Percentiles rank a stretch among this genome's conserved stretches.
phyloP scores from a whole-genome alignment of 2,888 invertebrate genomes.

The Harmothoe impar region DNA sequence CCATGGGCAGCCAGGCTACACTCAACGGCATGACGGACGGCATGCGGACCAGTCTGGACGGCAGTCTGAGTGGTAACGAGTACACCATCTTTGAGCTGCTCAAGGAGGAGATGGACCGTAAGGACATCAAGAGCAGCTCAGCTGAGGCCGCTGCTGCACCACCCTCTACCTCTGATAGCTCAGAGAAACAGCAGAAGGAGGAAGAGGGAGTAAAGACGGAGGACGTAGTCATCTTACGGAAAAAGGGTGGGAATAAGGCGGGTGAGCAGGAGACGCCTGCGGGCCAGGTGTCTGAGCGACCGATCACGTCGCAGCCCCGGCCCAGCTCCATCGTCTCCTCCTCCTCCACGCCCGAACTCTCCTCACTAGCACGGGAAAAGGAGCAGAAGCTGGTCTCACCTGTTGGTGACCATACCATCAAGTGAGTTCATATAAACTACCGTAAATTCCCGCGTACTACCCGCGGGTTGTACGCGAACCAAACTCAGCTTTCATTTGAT shows the following conservation, averaged over 20 bases:
- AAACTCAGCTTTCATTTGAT: too few relatives aligned
- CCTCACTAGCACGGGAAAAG: slow-evolving; percentile 36
- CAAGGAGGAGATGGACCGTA: slow-evolving; percentile 74
- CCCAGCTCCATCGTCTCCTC: slow-evolving; percentile 58
- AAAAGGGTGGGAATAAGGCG: not conserved
- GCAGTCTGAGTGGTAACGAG: slow-evolving; percentile 70
- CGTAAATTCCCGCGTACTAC: too few relatives aligned
- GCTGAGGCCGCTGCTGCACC: not conserved
- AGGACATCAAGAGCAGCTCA: not conserved
- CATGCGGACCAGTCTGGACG: slow-evolving; percentile 23
- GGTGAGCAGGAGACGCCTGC: not conserved
- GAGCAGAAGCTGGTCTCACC: slow-evolving; percentile 75
- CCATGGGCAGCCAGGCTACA: not conserved
- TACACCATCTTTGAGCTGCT: slow-evolving; percentile 77
- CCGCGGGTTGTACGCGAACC: too few relatives aligned
- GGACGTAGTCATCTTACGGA: not conserved
- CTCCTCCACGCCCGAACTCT: slow-evolving; percentile 65
- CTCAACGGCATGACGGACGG: slow-evolving; percentile 4
- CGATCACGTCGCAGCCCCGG: slow-evolving; percentile 54
- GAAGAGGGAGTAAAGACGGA: not conserved
- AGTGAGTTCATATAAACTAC: slow-evolving; percentile 72
- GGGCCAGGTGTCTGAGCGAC: slow-evolving; percentile 39
- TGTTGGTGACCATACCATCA: slow-evolving; percentile 78
- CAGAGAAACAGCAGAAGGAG: not conserved
- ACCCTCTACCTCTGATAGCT: not conserved